Conservation (phyloP, 2,888 invertebrate genomes). For the Monopis laevigella region DNA sequence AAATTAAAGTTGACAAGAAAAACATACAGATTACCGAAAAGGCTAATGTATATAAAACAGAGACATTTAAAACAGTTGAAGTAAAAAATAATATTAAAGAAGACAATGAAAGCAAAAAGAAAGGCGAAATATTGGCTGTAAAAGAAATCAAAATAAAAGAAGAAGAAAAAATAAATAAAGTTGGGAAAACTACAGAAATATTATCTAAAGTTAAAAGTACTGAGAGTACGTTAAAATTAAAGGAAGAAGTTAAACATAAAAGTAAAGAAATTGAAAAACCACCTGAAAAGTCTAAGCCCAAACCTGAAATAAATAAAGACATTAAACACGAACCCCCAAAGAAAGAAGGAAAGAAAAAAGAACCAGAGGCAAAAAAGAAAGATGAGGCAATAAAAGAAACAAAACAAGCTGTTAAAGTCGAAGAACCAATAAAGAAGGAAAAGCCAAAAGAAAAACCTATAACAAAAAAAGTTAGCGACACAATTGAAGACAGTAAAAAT, state of each 20-base stretch:
- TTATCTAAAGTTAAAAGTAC: no score
- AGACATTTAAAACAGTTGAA: not conserved
- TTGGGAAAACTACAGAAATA: no score
- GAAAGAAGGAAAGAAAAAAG: conserved; percentile 16
- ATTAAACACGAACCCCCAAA: conserved; percentile 17
- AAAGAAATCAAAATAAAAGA: conserved; percentile 14
- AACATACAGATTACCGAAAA: conserved; percentile 5
- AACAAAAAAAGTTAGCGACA: conserved; percentile 23
- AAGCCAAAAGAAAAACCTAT: conserved; percentile 25
- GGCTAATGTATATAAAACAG: not conserved
- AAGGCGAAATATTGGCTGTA: conserved; percentile 8
- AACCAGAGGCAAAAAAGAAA: conserved; percentile 17
- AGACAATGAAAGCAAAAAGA: conserved; percentile 10
- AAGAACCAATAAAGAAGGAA: conserved; percentile 25
- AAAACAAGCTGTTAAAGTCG: conserved; percentile 19
- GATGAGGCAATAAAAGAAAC: conserved; percentile 17
- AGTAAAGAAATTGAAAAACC: conserved; percentile 20
- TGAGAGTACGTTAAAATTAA: conserved; percentile 11
- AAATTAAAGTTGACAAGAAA: not conserved
- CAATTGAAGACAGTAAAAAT: no score
- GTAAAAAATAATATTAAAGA: conserved; percentile 10
- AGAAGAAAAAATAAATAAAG: not conserved
- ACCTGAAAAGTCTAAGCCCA: conserved; percentile 9
- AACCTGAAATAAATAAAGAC: conserved; percentile 9
- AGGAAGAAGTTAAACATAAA: conserved; percentile 21